Evolutionary conservation across 2,797 vertebrate species (phyloP), one percentile per base, ranked within the genome.

Genomic region (Danio jaintianensis): DNA sequence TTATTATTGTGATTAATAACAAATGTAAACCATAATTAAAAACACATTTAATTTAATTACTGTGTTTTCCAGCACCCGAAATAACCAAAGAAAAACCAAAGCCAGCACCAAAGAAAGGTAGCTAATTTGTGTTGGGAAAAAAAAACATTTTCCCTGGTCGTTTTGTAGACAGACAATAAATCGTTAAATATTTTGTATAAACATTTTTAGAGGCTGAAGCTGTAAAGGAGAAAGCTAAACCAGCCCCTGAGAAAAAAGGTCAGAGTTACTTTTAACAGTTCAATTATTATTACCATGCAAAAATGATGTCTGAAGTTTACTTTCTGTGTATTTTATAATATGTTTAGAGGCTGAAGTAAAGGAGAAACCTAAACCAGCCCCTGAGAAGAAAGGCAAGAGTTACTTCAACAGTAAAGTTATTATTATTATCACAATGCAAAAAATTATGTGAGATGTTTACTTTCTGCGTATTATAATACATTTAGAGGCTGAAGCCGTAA

Each of bases 181-280:
- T 12, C 38, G 42, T 18, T 12, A 40, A 59, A 18, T 40, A 64
- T 43, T 42, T 63, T 42, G n/a, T 53, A 12, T 52, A 22, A 16
- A 20, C 22, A 58, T 47, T 58, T 78, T 29, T 72, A 81, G 72
- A 73, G 43, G 47, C 38, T 55, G 47, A 69, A 69, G 42, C 15
- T 36, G 8, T 52, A 12, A 82, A 79, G 20, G 52, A 83, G 47
- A 75, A 75, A 45, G 59, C 48, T 12, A 80, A 85, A 70, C 77
- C 59, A 52, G 53, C 55, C 11, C 6, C 43, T 48, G 18, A 45
- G 22, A 38, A 47, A 66, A 77, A 77, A 82, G 74, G 74, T 77
- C 63, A 52, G 52, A 18, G n/a, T 38, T 40, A 15, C 7, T 55
- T 40, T 52, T 63, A 47, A n/a, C 5, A n/a, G 16, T 59, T 16